These are phyloP conservation scores for Zoanthus sansibaricus DNA, from an alignment of 92 coral and sea anemone species.

Conservation along the genomic window DNA sequence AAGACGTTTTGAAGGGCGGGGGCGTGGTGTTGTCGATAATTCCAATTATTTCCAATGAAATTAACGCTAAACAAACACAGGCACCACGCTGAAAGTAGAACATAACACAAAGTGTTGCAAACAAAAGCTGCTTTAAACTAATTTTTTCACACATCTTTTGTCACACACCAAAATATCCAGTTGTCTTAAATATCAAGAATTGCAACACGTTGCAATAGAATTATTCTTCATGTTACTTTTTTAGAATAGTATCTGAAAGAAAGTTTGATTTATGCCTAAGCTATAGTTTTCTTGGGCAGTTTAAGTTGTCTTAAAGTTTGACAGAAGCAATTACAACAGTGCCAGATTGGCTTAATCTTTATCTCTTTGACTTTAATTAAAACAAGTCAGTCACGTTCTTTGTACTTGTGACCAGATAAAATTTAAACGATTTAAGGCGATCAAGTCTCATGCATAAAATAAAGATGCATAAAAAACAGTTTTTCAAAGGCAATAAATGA, in stretches of 20 bases:
- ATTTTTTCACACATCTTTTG: slow-evolving; percentile 34
- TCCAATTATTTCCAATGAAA: slow-evolving; percentile 37
- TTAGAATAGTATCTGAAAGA: too few species aligned
- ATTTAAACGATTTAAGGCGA: slow-evolving; percentile 24
- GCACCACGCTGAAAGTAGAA: slow-evolving; percentile 9
- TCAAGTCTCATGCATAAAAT: slow-evolving; percentile 5
- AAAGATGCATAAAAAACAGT: too few species aligned
- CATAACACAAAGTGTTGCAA: neutral
- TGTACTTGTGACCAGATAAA: slow-evolving; percentile 1
- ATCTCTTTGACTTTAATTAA: neutral
- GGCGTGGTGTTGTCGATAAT: slow-evolving; percentile 41
- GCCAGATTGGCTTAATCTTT: neutral
- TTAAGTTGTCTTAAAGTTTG: too few species aligned
- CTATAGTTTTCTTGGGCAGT: too few species aligned
- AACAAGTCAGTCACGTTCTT: slow-evolving; percentile 5
- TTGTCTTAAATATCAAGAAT: neutral
- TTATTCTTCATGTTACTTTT: neutral
- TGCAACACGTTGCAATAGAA: neutral
- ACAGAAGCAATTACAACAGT: too few species aligned
- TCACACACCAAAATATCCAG: neutral
- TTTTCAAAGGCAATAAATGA: neutral
- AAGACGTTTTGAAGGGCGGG: slow-evolving; percentile 23
- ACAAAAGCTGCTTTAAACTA: slow-evolving; percentile 5
- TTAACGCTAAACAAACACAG: slow-evolving; percentile 48
- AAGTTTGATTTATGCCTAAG: too few species aligned